phyloP scores from a whole-genome alignment of 2,797 vertebrate species.

The Danio aesculapii region DNA sequence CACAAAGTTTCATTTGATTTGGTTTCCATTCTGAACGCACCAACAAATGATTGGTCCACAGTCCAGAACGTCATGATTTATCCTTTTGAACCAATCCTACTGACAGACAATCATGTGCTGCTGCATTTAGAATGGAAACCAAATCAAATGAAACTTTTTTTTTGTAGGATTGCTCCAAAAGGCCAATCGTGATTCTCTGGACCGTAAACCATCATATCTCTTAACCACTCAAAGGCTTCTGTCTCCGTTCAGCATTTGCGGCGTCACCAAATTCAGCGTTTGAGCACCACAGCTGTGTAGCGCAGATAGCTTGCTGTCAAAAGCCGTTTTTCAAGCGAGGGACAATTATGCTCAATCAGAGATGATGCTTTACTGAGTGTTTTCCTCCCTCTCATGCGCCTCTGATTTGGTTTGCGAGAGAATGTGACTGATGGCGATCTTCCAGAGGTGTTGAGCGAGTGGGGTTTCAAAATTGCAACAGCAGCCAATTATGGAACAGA shows the following conservation, averaged over 20 bases:
- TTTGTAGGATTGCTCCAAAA: slow-evolving; percentile 12
- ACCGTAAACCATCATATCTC: slow-evolving; percentile 24
- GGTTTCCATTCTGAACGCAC: slow-evolving; percentile 4
- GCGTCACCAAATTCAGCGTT: slow-evolving; percentile 16
- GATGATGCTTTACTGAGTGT: slow-evolving; percentile 47
- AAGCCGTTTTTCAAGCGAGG: slow-evolving; percentile 25
- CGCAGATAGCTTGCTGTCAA: slow-evolving; percentile 48
- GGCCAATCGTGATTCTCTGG: slow-evolving; percentile 21
- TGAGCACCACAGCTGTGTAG: slow-evolving; percentile 48
- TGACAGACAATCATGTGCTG: too few species aligned
- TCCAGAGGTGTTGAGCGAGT: slow-evolving; percentile 31
- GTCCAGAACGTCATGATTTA: too few species aligned
- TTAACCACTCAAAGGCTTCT: slow-evolving; percentile 19
- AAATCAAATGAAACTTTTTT: too few species aligned
- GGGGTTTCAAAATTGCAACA: slow-evolving; percentile 41
- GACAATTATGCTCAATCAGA: slow-evolving; percentile 56
- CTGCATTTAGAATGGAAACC: too few species aligned
- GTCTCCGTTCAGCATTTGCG: slow-evolving; percentile 18
- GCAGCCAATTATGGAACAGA: slow-evolving; percentile 42
- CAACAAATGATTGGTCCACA: neutral
- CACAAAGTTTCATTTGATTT: neutral
- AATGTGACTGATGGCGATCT: slow-evolving; percentile 51
- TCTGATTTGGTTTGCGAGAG: slow-evolving; percentile 49
- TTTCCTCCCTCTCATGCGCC: slow-evolving; percentile 23
- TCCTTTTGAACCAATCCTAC: too few species aligned